Evolutionary conservation across 2,888 invertebrate species (phyloP).

Genomic region (Agrotis puta): DNA sequence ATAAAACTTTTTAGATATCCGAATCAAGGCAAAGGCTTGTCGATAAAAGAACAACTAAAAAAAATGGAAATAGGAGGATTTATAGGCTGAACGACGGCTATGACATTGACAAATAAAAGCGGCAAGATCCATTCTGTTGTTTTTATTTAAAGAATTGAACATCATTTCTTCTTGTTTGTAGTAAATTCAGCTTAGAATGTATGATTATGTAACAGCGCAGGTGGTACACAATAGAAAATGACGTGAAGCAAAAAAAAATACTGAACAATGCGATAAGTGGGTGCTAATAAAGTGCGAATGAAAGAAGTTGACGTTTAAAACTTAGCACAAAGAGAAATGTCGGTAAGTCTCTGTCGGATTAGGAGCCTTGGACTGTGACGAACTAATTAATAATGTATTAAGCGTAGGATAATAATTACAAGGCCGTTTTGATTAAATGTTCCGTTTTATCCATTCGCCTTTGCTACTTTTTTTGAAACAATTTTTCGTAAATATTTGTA

Average conservation of each 20-base stretch:
- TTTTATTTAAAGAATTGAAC: conserved; percentile 33
- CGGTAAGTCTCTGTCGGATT: conserved; percentile 68
- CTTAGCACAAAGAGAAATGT: conserved; percentile 63
- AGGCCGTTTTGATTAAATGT: not conserved
- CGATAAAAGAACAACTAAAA: conserved; percentile 38
- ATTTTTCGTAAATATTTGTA: not conserved
- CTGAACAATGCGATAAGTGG: conserved; percentile 73
- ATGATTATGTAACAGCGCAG: conserved; percentile 74
- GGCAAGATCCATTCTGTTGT: not conserved
- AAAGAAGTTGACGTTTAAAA: conserved; percentile 73
- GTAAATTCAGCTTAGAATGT: not conserved
- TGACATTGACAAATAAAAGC: conserved; percentile 26
- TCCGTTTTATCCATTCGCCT: not conserved
- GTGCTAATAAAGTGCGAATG: conserved; percentile 76
- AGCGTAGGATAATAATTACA: not conserved
- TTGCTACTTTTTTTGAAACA: not conserved
- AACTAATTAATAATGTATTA: not conserved
- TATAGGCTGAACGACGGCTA: conserved; percentile 28
- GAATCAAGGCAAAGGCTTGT: conserved; percentile 36
- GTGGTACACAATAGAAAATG: conserved; percentile 71
- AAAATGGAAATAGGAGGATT: conserved; percentile 41
- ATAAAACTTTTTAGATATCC: conserved; percentile 83
- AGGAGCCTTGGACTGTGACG: conserved; percentile 5
- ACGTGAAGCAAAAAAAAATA: conserved; percentile 60
- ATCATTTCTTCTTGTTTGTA: too few relatives aligned